Evolutionary conservation across 1,140 invertebrate genomes (phyloP).

Genomic region (Holotrichia oblita): DNA sequence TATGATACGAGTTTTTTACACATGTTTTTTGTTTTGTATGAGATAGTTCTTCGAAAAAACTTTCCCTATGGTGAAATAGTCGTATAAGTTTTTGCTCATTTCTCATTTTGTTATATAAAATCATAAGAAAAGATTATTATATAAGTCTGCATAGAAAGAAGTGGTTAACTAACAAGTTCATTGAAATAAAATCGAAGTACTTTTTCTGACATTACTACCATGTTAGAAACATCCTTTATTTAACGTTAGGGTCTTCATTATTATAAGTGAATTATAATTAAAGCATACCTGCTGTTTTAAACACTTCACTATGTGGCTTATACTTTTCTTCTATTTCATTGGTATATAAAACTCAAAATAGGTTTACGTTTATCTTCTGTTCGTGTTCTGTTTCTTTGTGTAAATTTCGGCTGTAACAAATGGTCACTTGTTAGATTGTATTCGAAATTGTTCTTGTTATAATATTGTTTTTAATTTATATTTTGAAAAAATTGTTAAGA

Average conservation of each 20-base stretch:
- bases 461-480: constrained; percentile 39
- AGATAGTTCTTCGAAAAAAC: not conserved
- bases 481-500: constrained; percentile 37
- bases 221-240: too few relatives aligned
- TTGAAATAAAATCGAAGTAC: too few relatives aligned
- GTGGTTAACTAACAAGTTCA: too few relatives aligned
- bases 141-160: not conserved
- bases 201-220: too few relatives aligned
- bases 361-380: not conserved
- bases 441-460: constrained; percentile 39
- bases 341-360: not conserved
- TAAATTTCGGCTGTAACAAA: constrained; percentile 28
- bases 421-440: constrained; percentile 38
- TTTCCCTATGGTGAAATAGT: not conserved
- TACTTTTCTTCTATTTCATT: not conserved
- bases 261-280: too few relatives aligned
- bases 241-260: too few relatives aligned
- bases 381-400: not conserved
- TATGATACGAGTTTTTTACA: constrained; percentile 34
- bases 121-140: not conserved
- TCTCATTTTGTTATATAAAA: not conserved
- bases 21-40: constrained; percentile 20
- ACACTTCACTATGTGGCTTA: too few relatives aligned
- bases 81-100: constrained; percentile 4
- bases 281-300: too few relatives aligned